Base-by-base conservation (phyloP, 1,140 invertebrate genomes). In the Prorops nasuta region DNA sequence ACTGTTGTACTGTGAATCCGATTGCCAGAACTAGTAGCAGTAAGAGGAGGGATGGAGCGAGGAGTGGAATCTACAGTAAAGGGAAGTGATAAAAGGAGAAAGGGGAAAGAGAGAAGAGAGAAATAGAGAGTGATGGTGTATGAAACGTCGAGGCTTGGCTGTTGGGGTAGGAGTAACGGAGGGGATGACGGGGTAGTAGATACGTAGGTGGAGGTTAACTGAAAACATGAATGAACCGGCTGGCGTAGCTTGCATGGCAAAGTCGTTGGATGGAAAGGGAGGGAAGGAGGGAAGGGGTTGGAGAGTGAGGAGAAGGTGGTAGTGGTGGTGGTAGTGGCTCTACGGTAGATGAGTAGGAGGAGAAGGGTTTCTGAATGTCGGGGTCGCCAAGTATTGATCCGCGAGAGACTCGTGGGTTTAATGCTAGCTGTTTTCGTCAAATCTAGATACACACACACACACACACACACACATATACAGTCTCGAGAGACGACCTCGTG, bases 371-470 rank as follows among this genome's bases (percentile, higher is more conserved):
- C 66, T 74, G 73, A 78, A 78, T 78, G 75, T 78, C 72, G 75
- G 75, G 75, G 75, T 76, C 73, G 67, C 56, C 53, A 66, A 70
- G 75, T 78, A 78, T 78, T 78, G 75, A 78, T 78, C 75, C 66
- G 62, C 63, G 47, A 48, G 38, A 44, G 57, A 48, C 62, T 54
- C 60, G 58, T 58, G 60, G 64, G 63, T 70, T 75, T 63, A 63
- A 77, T 69, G 67, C 73, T 75, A 65, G 67, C 52, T 59, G 58
- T 66, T 72, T 70, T 66, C 60, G 63, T 68, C n/a, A n/a, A n/a
- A n/a, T n/a, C n/a, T n/a, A n/a, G n/a, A n/a, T n/a, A n/a, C n/a
- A n/a, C n/a, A n/a, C n/a, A n/a, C n/a, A n/a, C n/a, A n/a, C n/a
- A n/a, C n/a, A n/a, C n/a, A n/a, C n/a, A n/a, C n/a, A n/a, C n/a